These are phyloP conservation scores for Hypomecis punctinalis DNA, from an alignment of 2,888 invertebrate species.

Conservation along the genomic window DNA sequence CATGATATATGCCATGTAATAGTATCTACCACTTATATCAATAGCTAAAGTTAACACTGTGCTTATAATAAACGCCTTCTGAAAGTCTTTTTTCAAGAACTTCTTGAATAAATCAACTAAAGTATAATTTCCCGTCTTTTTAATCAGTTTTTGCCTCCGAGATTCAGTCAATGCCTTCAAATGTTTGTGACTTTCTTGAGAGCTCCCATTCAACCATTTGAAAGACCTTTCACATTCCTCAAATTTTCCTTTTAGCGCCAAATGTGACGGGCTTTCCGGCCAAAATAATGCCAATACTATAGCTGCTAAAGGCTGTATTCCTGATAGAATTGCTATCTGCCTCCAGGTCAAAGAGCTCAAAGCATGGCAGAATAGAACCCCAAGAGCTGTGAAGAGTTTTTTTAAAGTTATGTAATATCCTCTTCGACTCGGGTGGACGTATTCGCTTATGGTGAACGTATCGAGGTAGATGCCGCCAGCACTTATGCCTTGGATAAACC, in stretches of 20 bases:
- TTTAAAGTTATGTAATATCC: conserved; percentile 55
- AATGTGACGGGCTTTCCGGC: conserved; percentile 59
- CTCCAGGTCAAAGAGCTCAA: conserved; percentile 54
- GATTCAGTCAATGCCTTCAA: conserved; percentile 50
- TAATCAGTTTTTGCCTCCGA: conserved; percentile 26
- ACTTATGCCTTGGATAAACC: conserved; percentile 54
- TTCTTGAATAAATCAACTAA: conserved; percentile 31
- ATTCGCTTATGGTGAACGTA: conserved; percentile 53
- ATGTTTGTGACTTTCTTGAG: conserved; percentile 44
- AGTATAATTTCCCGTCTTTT: conserved; percentile 10
- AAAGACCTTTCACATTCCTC: conserved; percentile 54
- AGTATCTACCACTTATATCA: conserved; percentile 56
- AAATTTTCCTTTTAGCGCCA: conserved; percentile 56
- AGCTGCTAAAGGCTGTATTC: conserved; percentile 36
- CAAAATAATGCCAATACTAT: conserved; percentile 51
- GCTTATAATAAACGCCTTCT: conserved; percentile 50
- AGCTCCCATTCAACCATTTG: conserved; percentile 52
- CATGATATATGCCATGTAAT: conserved; percentile 52
- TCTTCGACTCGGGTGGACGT: conserved; percentile 51
- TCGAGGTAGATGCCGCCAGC: conserved; percentile 51
- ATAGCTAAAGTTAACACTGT: conserved; percentile 48
- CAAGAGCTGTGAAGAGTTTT: conserved; percentile 47
- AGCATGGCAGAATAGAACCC: conserved; percentile 54
- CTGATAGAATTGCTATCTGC: conserved; percentile 48
- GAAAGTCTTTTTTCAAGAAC: conserved; percentile 50